phyloP scores from a whole-genome alignment of 1,140 invertebrate genomes.

The Littorina saxatilis region DNA sequence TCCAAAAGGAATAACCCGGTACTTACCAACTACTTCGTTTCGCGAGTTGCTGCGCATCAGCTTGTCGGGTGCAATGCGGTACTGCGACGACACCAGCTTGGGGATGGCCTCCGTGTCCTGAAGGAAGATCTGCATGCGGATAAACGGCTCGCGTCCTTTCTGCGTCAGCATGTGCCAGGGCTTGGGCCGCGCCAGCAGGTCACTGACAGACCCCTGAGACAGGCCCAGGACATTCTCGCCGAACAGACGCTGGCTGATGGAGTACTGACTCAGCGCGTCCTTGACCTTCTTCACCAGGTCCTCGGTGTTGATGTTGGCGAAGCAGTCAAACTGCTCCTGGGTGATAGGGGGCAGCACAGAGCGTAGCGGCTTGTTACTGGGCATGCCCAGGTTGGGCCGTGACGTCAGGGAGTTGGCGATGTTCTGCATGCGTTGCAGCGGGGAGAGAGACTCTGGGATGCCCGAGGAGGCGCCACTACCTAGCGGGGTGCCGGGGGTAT shows the following conservation, averaged over 20 bases:
- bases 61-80: conserved; percentile 95
- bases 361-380: conserved; percentile 89
- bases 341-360: conserved; percentile 98
- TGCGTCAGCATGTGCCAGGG: conserved; percentile 99
- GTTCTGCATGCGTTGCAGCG: conserved; percentile 96
- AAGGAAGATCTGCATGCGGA: conserved; percentile 98
- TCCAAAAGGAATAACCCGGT: conserved; percentile 12
- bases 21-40: conserved; percentile 45
- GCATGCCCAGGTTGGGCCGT: conserved; percentile 69
- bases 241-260: conserved; percentile 98
- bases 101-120: conserved; percentile 98
- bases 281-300: conserved; percentile 97
- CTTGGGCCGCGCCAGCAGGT: conserved; percentile 98
- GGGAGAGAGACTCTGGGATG: conserved; percentile 79
- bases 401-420: conserved; percentile 97
- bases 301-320: conserved; percentile 98
- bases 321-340: conserved; percentile 99
- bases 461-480: conserved; percentile 84
- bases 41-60: conserved; percentile 78
- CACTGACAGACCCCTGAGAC: conserved; percentile 92
- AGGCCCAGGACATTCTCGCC: conserved; percentile 98
- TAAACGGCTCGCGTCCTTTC: conserved; percentile 98
- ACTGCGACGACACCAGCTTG: conserved; percentile 96
- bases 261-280: conserved; percentile 98
- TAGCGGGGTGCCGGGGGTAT: conserved; percentile 78